Conservation (phyloP, 2,888 invertebrate species). For the Drosophila picticornis region DNA sequence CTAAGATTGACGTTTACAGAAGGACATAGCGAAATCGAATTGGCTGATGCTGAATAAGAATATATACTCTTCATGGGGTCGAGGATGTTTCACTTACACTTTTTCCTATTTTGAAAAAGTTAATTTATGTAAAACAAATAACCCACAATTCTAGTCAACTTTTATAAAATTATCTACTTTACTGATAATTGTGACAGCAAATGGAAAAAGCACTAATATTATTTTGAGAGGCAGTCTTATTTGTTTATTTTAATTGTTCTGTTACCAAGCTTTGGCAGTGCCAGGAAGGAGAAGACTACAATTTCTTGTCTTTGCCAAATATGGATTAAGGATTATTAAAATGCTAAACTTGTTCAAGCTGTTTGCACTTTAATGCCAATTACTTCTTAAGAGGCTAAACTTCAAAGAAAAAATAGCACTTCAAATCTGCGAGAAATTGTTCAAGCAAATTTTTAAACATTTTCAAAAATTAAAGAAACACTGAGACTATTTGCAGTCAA, state of each 20-base stretch:
- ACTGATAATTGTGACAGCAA: neutral
- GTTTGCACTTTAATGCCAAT: fast-evolving
- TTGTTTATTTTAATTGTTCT: neutral
- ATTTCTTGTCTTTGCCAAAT: neutral
- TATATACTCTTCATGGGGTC: neutral
- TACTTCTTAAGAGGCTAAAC: neutral
- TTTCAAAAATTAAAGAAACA: neutral
- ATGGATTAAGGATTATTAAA: neutral
- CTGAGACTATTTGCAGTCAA: neutral
- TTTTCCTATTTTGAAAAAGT: neutral
- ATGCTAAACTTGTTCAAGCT: neutral
- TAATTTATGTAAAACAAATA: neutral
- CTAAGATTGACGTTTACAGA: neutral
- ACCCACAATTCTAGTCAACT: neutral
- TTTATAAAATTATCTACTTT: neutral
- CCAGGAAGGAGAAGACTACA: neutral
- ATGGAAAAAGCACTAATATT: neutral
- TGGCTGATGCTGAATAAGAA: neutral
- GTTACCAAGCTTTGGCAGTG: neutral
- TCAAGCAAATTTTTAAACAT: fast-evolving
- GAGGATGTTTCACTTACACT: neutral
- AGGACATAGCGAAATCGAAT: neutral
- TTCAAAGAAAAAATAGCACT: fast-evolving
- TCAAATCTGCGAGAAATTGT: neutral
- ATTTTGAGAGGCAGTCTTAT: neutral